These are phyloP conservation scores for Poicephalus meyeri DNA, from an alignment of 2,113 vertebrate genomes.

Conservation along the genomic window DNA sequence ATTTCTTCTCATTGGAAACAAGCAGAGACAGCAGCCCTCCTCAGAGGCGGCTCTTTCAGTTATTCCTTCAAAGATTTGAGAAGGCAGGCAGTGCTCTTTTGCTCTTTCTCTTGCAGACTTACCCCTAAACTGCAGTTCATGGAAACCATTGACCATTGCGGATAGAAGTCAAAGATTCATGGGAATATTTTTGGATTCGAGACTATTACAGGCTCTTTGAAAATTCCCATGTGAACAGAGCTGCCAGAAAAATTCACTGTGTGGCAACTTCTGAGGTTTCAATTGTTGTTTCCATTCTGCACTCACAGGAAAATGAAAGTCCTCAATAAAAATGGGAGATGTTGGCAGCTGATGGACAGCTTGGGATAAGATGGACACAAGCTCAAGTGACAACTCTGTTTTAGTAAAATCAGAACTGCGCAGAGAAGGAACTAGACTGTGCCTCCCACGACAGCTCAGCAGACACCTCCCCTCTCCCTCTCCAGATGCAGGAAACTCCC, in stretches of 20 bases:
- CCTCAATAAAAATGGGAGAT: neutral
- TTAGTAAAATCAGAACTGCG: neutral
- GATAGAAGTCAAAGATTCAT: constrained; percentile 14
- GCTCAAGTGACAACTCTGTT: neutral
- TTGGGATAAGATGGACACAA: neutral
- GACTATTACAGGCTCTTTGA: constrained; percentile 8
- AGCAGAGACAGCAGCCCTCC: neutral
- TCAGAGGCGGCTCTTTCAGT: neutral
- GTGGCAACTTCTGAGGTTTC: constrained; percentile 51
- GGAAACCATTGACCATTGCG: neutral
- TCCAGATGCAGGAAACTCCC: neutral
- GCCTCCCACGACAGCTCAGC: neutral
- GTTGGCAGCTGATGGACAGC: neutral
- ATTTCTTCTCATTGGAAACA: neutral
- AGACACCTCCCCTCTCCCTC: neutral
- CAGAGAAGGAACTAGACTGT: neutral
- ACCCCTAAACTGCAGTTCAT: neutral
- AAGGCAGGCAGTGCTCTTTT: neutral
- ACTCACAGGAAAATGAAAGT: neutral
- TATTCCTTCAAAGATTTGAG: constrained; percentile 17
- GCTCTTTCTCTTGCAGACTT: neutral
- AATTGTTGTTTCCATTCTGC: constrained; percentile 9
- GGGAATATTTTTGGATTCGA: constrained; percentile 23
- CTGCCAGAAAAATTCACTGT: constrained; percentile 26
- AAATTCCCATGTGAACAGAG: constrained; percentile 30